Percentiles rank a stretch among this genome's conserved stretches.
Evolutionary conservation across 2,888 invertebrate genomes (phyloP).

Genomic region (Mythimna pallens): DNA sequence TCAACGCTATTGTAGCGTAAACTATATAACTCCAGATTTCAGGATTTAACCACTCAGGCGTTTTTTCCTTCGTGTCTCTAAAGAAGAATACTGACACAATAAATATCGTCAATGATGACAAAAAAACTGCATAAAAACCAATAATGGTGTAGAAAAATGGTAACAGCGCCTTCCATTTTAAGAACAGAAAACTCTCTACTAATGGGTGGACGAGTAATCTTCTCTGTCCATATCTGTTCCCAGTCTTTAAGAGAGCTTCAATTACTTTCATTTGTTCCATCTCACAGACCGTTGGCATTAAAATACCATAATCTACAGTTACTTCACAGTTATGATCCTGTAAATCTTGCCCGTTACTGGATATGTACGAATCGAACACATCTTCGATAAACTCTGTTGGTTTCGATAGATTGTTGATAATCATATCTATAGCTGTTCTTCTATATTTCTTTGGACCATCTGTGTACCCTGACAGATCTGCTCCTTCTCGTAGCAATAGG

Average conservation of each 20-base stretch:
- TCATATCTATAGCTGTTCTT: slow-evolving; percentile 88
- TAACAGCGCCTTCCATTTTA: slow-evolving; percentile 90
- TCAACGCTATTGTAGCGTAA: slow-evolving; percentile 78
- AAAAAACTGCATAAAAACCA: slow-evolving; percentile 86
- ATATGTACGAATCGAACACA: slow-evolving; percentile 88
- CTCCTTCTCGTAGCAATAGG: slow-evolving; percentile 84
- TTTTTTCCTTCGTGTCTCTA: slow-evolving; percentile 76
- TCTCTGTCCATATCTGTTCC: slow-evolving; percentile 86
- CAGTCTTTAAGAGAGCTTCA: slow-evolving; percentile 88
- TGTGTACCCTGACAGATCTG: slow-evolving; percentile 83
- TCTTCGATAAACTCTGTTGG: slow-evolving; percentile 89
- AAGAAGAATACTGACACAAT: slow-evolving; percentile 87
- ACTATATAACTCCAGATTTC: slow-evolving; percentile 82
- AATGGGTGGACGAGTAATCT: slow-evolving; percentile 89
- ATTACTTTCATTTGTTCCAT: slow-evolving; percentile 90
- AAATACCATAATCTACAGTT: slow-evolving; percentile 87
- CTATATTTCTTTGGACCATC: slow-evolving; percentile 82
- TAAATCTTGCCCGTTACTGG: slow-evolving; percentile 82
- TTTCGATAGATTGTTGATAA: slow-evolving; percentile 87
- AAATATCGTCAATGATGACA: slow-evolving; percentile 87
- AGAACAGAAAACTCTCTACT: slow-evolving; percentile 89
- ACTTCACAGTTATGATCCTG: slow-evolving; percentile 83
- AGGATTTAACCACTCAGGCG: slow-evolving; percentile 77
- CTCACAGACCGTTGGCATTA: slow-evolving; percentile 84
- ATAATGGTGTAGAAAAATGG: slow-evolving; percentile 90